A percentile compares a stretch with the other conserved stretches of the same genome.
phyloP scores from a whole-genome alignment of 1,140 invertebrate genomes.

The Drosophila truncata region DNA sequence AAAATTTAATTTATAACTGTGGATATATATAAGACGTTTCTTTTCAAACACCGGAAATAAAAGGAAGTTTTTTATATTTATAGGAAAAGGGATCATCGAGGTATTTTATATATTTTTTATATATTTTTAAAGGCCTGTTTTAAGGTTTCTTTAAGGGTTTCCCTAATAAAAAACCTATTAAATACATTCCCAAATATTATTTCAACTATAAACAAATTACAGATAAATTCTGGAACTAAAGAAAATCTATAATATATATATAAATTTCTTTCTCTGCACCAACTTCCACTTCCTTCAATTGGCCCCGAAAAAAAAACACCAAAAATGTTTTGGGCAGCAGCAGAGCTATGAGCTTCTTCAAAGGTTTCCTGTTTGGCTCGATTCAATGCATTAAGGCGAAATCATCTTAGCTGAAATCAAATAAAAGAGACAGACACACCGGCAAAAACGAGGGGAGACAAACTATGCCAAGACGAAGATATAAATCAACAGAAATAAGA shows the following conservation, averaged over 20 bases:
- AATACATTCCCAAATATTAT: neutral
- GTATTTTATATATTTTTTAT: neutral
- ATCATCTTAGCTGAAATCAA: slow-evolving; percentile 58
- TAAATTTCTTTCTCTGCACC: slow-evolving; percentile 7
- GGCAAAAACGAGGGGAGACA: neutral
- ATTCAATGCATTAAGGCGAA: slow-evolving; percentile 66
- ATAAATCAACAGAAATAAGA: slow-evolving; percentile 60
- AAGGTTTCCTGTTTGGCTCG: slow-evolving; percentile 64
- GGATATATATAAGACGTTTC: slow-evolving; percentile 28
- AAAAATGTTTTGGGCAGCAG: slow-evolving; percentile 19
- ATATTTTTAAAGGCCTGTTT: neutral
- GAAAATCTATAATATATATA: neutral
- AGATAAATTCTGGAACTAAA: neutral
- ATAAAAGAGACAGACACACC: slow-evolving; percentile 18
- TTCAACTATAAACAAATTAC: neutral
- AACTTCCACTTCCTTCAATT: slow-evolving; percentile 49
- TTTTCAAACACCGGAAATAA: slow-evolving; percentile 4
- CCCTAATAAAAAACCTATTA: neutral
- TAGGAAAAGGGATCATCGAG: neutral
- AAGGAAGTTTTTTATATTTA: neutral
- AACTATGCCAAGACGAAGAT: slow-evolving; percentile 40
- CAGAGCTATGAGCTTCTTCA: slow-evolving; percentile 46
- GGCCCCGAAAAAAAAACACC: slow-evolving; percentile 7
- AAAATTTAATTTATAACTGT: slow-evolving; percentile 68
- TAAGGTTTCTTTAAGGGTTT: neutral